These are phyloP conservation scores for Venusia cambrica DNA, from an alignment of 2,888 invertebrate species.

Conservation along the genomic window DNA sequence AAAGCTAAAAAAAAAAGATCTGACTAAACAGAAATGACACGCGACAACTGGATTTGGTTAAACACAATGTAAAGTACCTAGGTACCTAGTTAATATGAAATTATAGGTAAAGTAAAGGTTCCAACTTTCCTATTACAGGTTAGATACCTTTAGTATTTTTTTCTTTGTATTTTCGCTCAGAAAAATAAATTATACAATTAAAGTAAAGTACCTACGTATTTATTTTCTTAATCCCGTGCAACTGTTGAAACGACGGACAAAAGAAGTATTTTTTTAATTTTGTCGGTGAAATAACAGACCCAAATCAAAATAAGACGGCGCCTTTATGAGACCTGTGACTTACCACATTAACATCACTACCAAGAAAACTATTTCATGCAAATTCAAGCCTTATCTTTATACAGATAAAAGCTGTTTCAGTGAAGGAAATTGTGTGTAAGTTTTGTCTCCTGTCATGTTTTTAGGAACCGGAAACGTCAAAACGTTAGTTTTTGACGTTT, in stretches of 20 bases:
- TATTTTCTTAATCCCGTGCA: slow-evolving; percentile 5
- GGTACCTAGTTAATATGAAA: no score
- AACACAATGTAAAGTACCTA: no score
- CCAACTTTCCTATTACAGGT: no score
- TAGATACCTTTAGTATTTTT: no score
- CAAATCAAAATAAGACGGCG: slow-evolving; percentile 58
- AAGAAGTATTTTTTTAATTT: slow-evolving; percentile 35
- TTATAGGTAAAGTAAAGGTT: no score
- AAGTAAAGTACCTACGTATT: no score
- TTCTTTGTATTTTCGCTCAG: no score
- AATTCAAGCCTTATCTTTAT: slow-evolving; percentile 22
- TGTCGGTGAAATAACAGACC: slow-evolving; percentile 51
- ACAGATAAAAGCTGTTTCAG: slow-evolving; percentile 19
- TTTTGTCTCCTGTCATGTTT: slow-evolving; percentile 48
- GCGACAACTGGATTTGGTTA: no score
- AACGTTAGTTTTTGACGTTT: slow-evolving; percentile 58
- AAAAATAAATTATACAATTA: no score
- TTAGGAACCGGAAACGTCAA: slow-evolving; percentile 67
- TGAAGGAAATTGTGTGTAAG: slow-evolving; percentile 20
- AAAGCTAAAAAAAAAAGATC: no score
- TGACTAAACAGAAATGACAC: no score
- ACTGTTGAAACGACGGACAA: slow-evolving; percentile 22
- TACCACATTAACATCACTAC: slow-evolving; percentile 27
- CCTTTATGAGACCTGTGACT: slow-evolving; percentile 41
- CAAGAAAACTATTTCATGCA: slow-evolving; percentile 7